Conservation (phyloP, 2,888 invertebrate species). For the Syrista parreyssii region DNA sequence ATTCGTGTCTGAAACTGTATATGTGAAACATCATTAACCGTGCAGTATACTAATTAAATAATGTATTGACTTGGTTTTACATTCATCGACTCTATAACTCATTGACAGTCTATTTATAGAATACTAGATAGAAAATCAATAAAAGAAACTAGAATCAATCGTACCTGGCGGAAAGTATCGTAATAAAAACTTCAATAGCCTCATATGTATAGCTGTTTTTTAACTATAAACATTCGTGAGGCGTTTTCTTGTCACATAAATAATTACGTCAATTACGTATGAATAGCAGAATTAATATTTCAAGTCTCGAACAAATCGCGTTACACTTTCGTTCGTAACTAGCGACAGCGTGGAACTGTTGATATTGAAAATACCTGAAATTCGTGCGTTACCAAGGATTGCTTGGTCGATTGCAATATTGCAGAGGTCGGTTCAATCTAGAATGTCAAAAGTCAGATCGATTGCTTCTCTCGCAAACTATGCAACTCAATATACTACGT, state of each 20-base stretch:
- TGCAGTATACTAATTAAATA: no score
- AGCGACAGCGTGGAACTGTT: not conserved
- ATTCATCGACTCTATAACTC: no score
- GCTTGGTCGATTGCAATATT: slow-evolving; percentile 43
- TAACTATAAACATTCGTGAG: slow-evolving; percentile 49
- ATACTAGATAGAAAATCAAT: slow-evolving; percentile 15
- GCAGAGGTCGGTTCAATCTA: no score
- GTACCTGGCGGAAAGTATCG: slow-evolving; percentile 80
- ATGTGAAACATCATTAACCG: no score
- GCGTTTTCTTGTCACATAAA: slow-evolving; percentile 31
- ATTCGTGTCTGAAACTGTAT: no score
- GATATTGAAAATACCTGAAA: slow-evolving; percentile 19
- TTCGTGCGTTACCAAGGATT: slow-evolving; percentile 37
- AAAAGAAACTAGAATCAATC: slow-evolving; percentile 12
- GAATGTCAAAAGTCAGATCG: no score
- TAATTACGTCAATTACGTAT: slow-evolving; percentile 64
- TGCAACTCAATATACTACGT: no score
- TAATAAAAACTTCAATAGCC: slow-evolving; percentile 75
- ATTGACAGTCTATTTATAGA: not conserved
- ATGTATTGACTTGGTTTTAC: no score
- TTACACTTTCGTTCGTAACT: slow-evolving; percentile 1
- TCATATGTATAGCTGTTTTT: slow-evolving; percentile 61
- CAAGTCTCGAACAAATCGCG: slow-evolving; percentile 13
- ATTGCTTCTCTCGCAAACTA: no score
- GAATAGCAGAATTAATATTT: slow-evolving; percentile 58